Evolutionary conservation across 2,797 vertebrate genomes (phyloP).

Genomic region (Falco cherrug): DNA sequence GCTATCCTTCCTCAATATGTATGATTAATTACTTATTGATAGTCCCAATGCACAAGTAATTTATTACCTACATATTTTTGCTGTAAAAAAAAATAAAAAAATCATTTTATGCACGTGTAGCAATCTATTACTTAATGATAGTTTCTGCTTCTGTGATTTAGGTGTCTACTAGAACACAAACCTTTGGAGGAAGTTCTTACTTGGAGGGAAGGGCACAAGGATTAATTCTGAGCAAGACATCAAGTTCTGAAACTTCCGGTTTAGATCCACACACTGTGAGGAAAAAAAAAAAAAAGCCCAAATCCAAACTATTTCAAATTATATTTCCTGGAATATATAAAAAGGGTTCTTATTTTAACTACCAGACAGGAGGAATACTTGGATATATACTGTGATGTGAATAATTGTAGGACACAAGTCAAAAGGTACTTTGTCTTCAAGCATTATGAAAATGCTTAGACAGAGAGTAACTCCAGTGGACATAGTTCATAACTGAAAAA

Average conservation of each 20-base stretch:
- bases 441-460: neutral
- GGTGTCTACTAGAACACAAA: neutral
- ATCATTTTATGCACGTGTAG: neutral
- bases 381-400: neutral
- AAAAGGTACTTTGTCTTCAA: neutral
- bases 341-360: neutral
- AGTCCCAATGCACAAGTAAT: neutral
- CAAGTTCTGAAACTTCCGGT: neutral
- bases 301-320: neutral
- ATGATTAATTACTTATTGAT: neutral
- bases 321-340: neutral
- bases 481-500: neutral
- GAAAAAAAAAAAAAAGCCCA: neutral
- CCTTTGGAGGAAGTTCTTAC: neutral
- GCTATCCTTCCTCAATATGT: neutral
- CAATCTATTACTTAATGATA: neutral
- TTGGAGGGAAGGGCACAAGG: neutral
- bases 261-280: neutral
- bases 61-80: neutral
- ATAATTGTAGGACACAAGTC: neutral
- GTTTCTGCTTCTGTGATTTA: neutral
- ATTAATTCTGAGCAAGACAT: neutral
- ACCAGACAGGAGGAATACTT: neutral
- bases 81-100: neutral
- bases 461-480: neutral